Evolutionary conservation across 2,797 vertebrate species (phyloP), one percentile per base, ranked within the genome.

Genomic region (Menidia menidia): DNA sequence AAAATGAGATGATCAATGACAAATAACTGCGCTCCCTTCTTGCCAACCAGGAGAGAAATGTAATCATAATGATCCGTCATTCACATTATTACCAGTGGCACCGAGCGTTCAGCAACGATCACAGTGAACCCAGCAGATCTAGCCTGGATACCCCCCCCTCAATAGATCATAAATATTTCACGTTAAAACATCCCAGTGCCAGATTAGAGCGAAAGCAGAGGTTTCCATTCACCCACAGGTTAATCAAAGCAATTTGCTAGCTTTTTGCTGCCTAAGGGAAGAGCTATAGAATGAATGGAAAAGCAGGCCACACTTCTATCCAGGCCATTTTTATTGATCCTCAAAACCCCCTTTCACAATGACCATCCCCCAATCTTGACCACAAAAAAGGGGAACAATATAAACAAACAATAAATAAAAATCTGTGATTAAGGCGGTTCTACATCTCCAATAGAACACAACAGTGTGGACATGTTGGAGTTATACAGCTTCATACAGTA

Each of bases 391-490:
- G 86, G 25, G 88, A 84, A 89, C 87, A 88, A 81, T 80, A 89
- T 87, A 84, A 90, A 90, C 83, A 86, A 91, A 81, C 87, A 93
- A 94, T 93, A 93, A 94, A 94, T 93, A 92, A 92, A 89, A 93
- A 91, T 89, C 86, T 90, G 92, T 76, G 83, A 91, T 92, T 95
- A 95, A 95, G 94, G 94, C 94, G 91, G 92, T 90, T 93, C 93
- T 94, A 94, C 89, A 84, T 87, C 89, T 92, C 86, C 88, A 88
- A 91, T 88, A 90, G 90, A 89, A 92, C 85, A 92, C 84, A 87
- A 87, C 92, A 93, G 88, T 92, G 92, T 87, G 83, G 85, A 90
- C 90, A 87, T 81, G 84, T 89, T 83, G 87, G 88, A 89, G 87
- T 88, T 86, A 75, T 88, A 92, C 89, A 92, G 89, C 89, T 88